These are phyloP conservation scores for Lordiphosa mommai DNA, from an alignment of 1,140 invertebrate species.

Conservation along the genomic window DNA sequence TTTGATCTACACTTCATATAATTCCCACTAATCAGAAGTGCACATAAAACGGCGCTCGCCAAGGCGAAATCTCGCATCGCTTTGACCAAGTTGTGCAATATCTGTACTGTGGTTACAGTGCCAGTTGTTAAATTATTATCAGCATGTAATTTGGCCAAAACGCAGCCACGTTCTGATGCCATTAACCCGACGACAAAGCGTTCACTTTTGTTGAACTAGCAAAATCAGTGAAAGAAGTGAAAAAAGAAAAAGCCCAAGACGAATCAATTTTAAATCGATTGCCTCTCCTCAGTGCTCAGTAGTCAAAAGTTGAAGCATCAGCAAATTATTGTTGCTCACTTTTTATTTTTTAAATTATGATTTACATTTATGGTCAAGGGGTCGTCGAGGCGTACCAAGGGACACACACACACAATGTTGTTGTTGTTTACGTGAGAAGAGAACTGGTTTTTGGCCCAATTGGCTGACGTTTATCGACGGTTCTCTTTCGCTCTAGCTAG, in stretches of 20 bases:
- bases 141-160: conserved; percentile 50
- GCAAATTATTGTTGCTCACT: conserved; percentile 9
- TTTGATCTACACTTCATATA: conserved; percentile 33
- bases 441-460: conserved; percentile 36
- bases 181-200: conserved; percentile 24
- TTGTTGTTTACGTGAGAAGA: conserved; percentile 21
- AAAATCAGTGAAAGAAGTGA: too few species aligned
- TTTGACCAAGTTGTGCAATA: conserved; percentile 12
- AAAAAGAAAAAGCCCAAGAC: conserved; percentile 5
- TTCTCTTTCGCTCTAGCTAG: not conserved
- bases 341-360: conserved; percentile 28
- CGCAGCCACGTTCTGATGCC: conserved; percentile 29
- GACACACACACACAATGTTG: conserved; percentile 1
- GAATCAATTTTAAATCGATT: conserved; percentile 8
- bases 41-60: conserved; percentile 37
- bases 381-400: not conserved
- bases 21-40: conserved; percentile 40
- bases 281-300: not conserved
- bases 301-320: conserved; percentile 21
- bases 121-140: conserved; percentile 32
- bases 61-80: conserved; percentile 55
- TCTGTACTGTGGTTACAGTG: conserved; percentile 8
- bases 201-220: conserved; percentile 25
- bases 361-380: conserved; percentile 31
- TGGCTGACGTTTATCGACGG: conserved; percentile 6